A percentile compares a stretch with the other conserved stretches of the same genome.
Evolutionary conservation across 2,113 vertebrate species (phyloP).

Genomic region (Piprites chloris): DNA sequence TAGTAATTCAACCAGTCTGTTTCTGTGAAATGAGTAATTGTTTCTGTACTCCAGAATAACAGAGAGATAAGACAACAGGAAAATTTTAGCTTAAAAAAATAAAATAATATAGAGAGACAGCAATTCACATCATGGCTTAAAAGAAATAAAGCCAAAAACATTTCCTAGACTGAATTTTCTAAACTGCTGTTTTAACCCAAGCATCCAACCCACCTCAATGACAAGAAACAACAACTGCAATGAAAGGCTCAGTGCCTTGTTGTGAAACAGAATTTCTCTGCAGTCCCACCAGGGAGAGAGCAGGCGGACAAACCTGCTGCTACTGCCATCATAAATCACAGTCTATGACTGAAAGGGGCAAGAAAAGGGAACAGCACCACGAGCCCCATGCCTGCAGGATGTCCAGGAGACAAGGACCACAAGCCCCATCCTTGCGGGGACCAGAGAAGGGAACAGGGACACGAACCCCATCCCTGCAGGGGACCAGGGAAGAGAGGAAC

Average conservation of each 20-base stretch:
- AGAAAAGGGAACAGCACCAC: neutral
- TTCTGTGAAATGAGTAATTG: neutral
- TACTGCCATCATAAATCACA: accelerated
- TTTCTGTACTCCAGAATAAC: neutral
- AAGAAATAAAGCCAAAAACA: neutral
- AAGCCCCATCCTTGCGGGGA: neutral
- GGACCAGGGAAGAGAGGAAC: too few relatives aligned
- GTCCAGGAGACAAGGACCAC: too few relatives aligned
- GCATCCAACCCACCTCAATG: accelerated
- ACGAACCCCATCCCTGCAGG: accelerated
- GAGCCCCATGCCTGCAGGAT: neutral
- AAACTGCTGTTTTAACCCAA: neutral
- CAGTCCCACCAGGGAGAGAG: slow-evolving; percentile 2
- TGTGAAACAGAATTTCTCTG: neutral
- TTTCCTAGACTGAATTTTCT: neutral
- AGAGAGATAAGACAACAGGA: neutral
- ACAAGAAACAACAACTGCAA: neutral
- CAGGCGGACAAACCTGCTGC: neutral
- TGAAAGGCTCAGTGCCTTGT: accelerated
- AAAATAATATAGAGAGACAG: accelerated
- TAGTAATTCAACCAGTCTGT: neutral
- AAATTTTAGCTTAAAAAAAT: neutral
- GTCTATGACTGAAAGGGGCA: neutral
- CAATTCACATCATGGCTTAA: neutral
- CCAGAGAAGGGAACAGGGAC: too few relatives aligned